Evolutionary conservation across 2,888 invertebrate species (phyloP).

Genomic region (Parnassius glacialis): DNA sequence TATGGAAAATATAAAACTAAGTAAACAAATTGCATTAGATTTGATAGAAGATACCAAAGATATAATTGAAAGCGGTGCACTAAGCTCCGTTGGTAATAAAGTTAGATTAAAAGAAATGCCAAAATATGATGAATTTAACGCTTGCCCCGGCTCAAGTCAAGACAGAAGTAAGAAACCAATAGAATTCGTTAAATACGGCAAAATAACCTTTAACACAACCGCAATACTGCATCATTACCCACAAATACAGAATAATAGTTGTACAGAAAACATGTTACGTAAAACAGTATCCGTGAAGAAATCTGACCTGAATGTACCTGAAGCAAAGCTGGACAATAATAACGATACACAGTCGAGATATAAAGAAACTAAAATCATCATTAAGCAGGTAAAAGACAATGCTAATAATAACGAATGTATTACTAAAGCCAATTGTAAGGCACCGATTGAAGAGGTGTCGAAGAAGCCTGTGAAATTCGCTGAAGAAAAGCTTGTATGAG

Average conservation of each 20-base stretch:
- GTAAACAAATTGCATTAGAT: constrained; percentile 65
- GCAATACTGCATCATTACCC: constrained; percentile 75
- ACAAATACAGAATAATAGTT: constrained; percentile 54
- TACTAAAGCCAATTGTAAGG: constrained; percentile 42
- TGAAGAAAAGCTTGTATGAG: constrained; percentile 76
- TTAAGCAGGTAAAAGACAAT: constrained; percentile 47
- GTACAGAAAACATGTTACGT: constrained; percentile 27
- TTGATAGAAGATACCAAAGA: constrained; percentile 68
- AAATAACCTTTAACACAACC: constrained; percentile 73
- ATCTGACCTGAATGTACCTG: constrained; percentile 54
- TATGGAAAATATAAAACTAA: constrained; percentile 68
- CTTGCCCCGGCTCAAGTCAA: constrained; percentile 56
- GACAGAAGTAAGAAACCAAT: constrained; percentile 52
- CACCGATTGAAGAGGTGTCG: constrained; percentile 46
- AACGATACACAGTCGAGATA: constrained; percentile 46
- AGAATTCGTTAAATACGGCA: constrained; percentile 69
- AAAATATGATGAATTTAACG: constrained; percentile 49
- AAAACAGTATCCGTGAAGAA: constrained; percentile 47
- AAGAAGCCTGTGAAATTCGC: constrained; percentile 67
- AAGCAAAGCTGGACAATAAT: constrained; percentile 54
- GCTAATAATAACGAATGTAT: constrained; percentile 59
- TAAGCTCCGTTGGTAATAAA: constrained; percentile 38
- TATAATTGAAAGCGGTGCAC: constrained; percentile 48
- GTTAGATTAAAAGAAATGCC: constrained; percentile 45
- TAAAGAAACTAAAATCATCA: constrained; percentile 38